Evolutionary conservation across 2,888 invertebrate genomes (phyloP).

Genomic region (Myopa tessellatipennis): DNA sequence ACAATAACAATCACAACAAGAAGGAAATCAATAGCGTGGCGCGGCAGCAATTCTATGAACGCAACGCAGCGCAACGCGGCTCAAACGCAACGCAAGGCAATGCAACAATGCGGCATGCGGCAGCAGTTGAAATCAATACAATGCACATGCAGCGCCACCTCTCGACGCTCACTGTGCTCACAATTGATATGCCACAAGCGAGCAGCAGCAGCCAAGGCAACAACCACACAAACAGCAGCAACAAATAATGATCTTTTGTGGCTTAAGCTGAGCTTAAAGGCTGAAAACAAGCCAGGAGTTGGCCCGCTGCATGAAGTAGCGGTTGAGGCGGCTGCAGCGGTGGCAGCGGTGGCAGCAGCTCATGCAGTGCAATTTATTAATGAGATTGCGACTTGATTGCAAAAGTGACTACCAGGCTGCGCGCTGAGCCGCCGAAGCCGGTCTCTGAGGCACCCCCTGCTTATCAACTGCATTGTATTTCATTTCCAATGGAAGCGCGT

Average conservation of each 20-base stretch:
- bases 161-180: slow-evolving; percentile 57
- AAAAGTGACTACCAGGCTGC: slow-evolving; percentile 45
- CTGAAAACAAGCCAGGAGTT: not conserved
- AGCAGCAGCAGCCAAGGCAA: slow-evolving; percentile 34
- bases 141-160: slow-evolving; percentile 57
- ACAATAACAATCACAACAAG: slow-evolving; percentile 14
- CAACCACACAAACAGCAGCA: slow-evolving; percentile 27
- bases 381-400: slow-evolving; percentile 65
- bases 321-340: slow-evolving; percentile 13
- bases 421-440: not conserved
- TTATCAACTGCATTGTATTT: slow-evolving; percentile 22
- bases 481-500: not conserved
- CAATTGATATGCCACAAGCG: slow-evolving; percentile 51
- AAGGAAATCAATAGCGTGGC: not conserved
- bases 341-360: slow-evolving; percentile 43
- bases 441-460: slow-evolving; percentile 5
- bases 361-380: slow-evolving; percentile 66
- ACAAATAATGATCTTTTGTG: slow-evolving; percentile 41
- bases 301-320: not conserved
- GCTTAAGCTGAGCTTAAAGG: slow-evolving; percentile 41
- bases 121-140: slow-evolving; percentile 39
- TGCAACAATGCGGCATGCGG: not conserved
- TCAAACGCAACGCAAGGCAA: not conserved
- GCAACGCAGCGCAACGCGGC: slow-evolving; percentile 1
- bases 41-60: not conserved